Base-by-base conservation (phyloP, 1,140 invertebrate genomes). In the Macrotrachela quadricornifera region DNA sequence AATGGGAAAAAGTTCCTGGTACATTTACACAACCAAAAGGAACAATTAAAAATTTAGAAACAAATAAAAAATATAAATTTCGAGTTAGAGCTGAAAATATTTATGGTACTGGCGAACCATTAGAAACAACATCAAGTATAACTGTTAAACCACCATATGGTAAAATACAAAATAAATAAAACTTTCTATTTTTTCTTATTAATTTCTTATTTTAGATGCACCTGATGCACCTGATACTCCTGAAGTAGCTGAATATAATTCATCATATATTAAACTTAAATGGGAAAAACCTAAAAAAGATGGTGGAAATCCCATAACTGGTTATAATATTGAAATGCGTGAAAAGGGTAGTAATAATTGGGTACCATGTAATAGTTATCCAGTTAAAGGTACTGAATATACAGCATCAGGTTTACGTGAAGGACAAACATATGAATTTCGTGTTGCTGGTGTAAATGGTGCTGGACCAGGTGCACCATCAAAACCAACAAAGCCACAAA, bases 61-160 rank as follows among this genome's bases (percentile, higher is more conserved):
- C 94, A 72, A 88, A 88, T 51, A 91, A 86, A 66, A 82, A 83
- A 64, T 96, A 96, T 64, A 74, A 85, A 10, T 96, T 97, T 77
- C 78, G 90, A 57, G 85, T 97, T 18, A 79, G 83, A 49, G 91
- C 92, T 42, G 91, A 96, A 69, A 96, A 94, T 64, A 80, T 91
- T 57, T 94, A 92, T 64, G 92, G 92, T 42, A 76, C 86, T 12
- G 88, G 88, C 10, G 86, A 95, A 58, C 85, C 90, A 17, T 68
- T 95, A 18, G 84, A 88, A 63, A 67, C 87, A 0, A 85, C 85
- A 56, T 85, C 81, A 67, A 79, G 85, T 13, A 80, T 87, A 10
- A 71, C 83, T 21, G 87, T 87, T 1, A 94, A 94, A 69, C 87
- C 86, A 72, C 88, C 87, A 57, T 96, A 88, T 71, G 86, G 87